A percentile compares a stretch with the other conserved stretches of the same genome.
phyloP scores from a whole-genome alignment of 2,113 vertebrate species.

The Austrofundulus limnaeus region DNA sequence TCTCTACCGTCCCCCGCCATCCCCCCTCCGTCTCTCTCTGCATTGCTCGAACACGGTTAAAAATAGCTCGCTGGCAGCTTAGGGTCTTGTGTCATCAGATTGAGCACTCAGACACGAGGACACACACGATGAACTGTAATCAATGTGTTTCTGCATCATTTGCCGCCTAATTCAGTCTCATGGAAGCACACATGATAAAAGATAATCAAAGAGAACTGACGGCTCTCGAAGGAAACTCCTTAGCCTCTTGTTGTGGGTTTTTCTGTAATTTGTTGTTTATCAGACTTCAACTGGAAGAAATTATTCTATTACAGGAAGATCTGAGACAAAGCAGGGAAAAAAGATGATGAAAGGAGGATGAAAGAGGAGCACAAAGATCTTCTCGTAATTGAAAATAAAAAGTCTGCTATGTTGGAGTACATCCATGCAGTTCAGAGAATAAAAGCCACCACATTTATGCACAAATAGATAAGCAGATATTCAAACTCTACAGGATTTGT shows the following conservation, averaged over 20 bases:
- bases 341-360: not conserved
- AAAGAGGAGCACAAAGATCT: not conserved
- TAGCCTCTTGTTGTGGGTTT: not conserved
- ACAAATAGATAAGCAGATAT: constrained; percentile 6
- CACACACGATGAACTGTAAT: constrained; percentile 42
- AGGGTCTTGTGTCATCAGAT: constrained; percentile 61
- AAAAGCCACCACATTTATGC: constrained; percentile 4
- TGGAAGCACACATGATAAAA: constrained; percentile 28
- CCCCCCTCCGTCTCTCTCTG: constrained; percentile 5
- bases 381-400: constrained; percentile 8
- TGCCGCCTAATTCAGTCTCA: constrained; percentile 34
- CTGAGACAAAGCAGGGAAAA: not conserved
- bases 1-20: constrained; percentile 1
- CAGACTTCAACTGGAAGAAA: constrained; percentile 26
- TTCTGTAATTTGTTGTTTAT: constrained; percentile 15
- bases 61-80: constrained; percentile 57
- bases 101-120: constrained; percentile 32
- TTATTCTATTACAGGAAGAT: not conserved
- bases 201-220: constrained; percentile 41
- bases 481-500: constrained; percentile 12
- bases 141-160: constrained; percentile 64
- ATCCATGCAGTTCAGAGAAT: constrained; percentile 5
- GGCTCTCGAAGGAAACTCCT: constrained; percentile 24
- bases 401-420: not conserved
- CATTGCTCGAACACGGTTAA: constrained; percentile 46